phyloP scores from a whole-genome alignment of 2,113 vertebrate genomes.

The Caloenas nicobarica region DNA sequence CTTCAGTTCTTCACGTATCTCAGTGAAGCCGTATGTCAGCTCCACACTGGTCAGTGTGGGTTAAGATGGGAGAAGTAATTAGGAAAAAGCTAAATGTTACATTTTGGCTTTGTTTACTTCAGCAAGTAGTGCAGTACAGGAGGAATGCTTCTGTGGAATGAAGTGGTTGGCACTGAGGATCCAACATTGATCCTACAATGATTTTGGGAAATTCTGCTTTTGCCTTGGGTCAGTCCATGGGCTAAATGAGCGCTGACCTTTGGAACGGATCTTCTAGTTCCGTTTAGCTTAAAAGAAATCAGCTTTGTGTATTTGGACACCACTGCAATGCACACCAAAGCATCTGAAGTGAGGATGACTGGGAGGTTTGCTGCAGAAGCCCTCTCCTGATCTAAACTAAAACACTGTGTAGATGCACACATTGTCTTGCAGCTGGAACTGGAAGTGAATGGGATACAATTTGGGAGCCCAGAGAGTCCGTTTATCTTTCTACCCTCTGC shows the following conservation, averaged over 20 bases:
- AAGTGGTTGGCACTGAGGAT: background rate
- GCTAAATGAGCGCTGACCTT: background rate
- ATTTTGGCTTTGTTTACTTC: background rate
- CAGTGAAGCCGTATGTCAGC: background rate
- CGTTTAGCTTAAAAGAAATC: background rate
- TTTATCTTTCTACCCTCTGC: background rate
- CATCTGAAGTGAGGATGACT: background rate
- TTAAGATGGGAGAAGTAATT: background rate
- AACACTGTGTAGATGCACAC: accelerated
- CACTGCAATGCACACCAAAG: background rate
- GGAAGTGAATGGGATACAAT: background rate
- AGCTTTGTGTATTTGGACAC: background rate
- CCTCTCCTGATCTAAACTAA: background rate
- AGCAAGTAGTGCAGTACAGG: background rate
- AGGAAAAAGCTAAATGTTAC: background rate
- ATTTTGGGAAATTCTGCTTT: background rate
- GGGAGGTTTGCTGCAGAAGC: background rate
- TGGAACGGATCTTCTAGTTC: background rate
- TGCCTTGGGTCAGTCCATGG: background rate
- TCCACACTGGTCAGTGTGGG: background rate
- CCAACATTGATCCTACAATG: background rate
- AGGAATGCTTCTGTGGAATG: background rate
- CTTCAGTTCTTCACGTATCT: background rate
- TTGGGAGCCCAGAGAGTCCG: background rate
- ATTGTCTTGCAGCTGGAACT: background rate